Evolutionary conservation across 2,113 vertebrate genomes (phyloP).

Genomic region (Bucco capensis): DNA sequence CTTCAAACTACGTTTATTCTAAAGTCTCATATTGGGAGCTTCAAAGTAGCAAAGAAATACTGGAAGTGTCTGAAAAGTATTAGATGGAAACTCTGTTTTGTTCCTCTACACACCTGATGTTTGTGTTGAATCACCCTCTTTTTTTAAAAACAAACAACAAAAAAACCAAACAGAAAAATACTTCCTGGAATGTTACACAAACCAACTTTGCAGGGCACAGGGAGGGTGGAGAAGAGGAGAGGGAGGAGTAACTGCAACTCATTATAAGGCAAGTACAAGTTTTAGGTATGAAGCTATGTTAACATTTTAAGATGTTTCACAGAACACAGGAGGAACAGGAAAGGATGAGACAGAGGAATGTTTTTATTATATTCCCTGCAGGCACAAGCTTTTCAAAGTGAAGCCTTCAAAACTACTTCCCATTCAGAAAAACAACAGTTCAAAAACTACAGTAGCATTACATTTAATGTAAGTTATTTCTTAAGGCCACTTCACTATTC

Average conservation of each 20-base stretch:
- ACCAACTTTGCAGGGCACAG: too few relatives aligned
- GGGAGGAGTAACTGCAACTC: background rate
- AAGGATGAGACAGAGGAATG: background rate
- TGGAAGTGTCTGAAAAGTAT: background rate
- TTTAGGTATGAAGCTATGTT: background rate
- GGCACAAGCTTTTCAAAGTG: background rate
- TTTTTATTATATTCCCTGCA: background rate
- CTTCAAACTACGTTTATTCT: background rate
- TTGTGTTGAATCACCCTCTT: background rate
- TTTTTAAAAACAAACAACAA: too few relatives aligned
- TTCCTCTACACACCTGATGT: background rate
- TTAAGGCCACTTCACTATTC: background rate
- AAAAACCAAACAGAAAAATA: background rate
- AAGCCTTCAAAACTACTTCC: background rate
- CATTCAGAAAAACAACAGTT: background rate
- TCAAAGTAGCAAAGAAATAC: background rate
- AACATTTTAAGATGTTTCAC: background rate
- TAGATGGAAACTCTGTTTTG: background rate
- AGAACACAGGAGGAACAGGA: background rate
- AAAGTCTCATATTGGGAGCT: background rate
- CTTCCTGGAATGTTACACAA: background rate
- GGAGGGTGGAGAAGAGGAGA: too few relatives aligned
- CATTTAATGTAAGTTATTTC: background rate
- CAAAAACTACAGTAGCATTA: background rate
- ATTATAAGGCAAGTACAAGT: background rate